Evolutionary conservation across 2,888 invertebrate species (phyloP), one percentile per base, ranked within the genome.

Genomic region (Metallyticus violacea): DNA sequence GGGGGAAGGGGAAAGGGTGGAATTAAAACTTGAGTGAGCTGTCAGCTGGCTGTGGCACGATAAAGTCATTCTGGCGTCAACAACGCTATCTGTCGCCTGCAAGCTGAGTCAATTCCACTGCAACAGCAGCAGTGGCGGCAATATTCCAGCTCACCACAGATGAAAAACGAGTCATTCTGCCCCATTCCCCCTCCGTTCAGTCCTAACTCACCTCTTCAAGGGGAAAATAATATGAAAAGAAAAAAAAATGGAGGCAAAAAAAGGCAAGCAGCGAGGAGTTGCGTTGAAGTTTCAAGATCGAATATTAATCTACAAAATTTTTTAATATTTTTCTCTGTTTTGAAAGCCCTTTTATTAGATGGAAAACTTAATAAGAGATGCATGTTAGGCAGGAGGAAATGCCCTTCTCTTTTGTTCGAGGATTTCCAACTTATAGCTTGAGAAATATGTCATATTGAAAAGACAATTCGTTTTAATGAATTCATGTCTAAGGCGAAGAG

Each of bases 21-120:
- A 85, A 85, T 85, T 85, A 85, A 85, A 85, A 85, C 78, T 85
- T 85, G 85, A 85, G 77, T 30, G 85, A 85, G 78, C 85, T 85
- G 85, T 85, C 85, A 85, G 85, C 85, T 85, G 85, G 77, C 30
- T 25, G 30, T 85, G 85, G 79, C 85, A 85, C 30, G 85, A 85
- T 85, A 85, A 85, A 78, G 85, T 85, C 85, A 78, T 30, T 78
- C 78, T 78, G 15, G 26, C 85, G 30, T 85, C 85, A 85, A 85
- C 85, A 85, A 78, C 85, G 85, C 85, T 85, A 85, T 85, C 85
- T 85, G 85, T 85, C 85, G 85, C 85, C 78, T 85, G 85, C 85
- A 85, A 85, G 85, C 85, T 28, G 77, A 85, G 85, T 79, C 79
- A 85, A 79, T 85, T 29, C 85, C 77, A 78, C 85, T 26, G 29